These are phyloP conservation scores for Sebastes taczanowskii DNA, from an alignment of 2,797 vertebrate species.

Conservation along the genomic window DNA sequence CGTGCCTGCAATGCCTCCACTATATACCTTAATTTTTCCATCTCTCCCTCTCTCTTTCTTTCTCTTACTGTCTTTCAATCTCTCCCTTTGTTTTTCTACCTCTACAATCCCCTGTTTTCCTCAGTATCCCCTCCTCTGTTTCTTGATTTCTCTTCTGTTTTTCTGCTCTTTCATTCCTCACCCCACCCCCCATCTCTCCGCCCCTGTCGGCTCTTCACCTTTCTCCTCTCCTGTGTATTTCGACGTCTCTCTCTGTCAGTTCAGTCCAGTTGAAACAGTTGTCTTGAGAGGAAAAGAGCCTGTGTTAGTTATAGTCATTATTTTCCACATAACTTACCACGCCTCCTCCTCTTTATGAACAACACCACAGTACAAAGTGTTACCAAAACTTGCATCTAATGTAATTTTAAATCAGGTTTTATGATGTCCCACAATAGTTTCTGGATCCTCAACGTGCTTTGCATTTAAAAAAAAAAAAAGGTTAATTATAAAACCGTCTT, in stretches of 20 bases:
- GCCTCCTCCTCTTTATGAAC: neutral
- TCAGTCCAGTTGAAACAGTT: constrained; percentile 6
- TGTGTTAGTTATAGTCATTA: neutral
- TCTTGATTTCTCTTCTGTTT: neutral
- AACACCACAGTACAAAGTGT: neutral
- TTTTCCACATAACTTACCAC: neutral
- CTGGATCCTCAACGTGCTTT: neutral
- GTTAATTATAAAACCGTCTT: neutral
- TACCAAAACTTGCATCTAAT: neutral
- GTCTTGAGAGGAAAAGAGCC: neutral
- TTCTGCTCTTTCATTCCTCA: neutral
- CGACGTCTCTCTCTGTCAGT: neutral
- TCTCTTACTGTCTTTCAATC: constrained; percentile 13
- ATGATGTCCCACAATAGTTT: neutral
- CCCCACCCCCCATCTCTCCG: neutral
- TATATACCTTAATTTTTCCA: constrained; percentile 45
- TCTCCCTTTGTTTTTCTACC: neutral
- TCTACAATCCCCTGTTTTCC: neutral
- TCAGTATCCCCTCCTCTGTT: neutral
- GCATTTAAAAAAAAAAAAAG: neutral
- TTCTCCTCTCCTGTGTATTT: neutral
- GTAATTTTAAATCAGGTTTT: neutral
- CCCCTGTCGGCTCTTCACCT: neutral
- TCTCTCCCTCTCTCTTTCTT: constrained; percentile 27
- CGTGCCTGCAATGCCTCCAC: constrained; percentile 58